Evolutionary conservation across 2,113 vertebrate species (phyloP).

Genomic region (Eulemur rufifrons): DNA sequence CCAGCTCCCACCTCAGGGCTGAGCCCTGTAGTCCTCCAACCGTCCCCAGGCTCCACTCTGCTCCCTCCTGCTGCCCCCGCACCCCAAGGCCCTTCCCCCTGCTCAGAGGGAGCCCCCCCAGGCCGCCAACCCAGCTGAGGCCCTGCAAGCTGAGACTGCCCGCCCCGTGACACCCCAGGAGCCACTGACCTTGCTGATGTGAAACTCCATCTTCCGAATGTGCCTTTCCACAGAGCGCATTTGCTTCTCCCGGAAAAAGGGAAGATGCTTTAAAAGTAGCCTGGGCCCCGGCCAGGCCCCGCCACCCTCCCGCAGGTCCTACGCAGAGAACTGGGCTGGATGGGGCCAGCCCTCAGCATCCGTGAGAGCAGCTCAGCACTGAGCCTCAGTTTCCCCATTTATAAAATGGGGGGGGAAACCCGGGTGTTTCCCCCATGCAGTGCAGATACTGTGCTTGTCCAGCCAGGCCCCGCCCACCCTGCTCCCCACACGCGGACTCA

Average conservation of each 20-base stretch:
- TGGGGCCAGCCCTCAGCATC: not conserved
- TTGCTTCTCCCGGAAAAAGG: conserved; percentile 86
- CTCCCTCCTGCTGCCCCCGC: not conserved
- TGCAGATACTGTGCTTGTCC: fast-evolving
- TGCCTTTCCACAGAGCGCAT: conserved; percentile 92
- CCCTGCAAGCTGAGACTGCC: not conserved
- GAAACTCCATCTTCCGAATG: conserved; percentile 95
- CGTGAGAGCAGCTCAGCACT: fast-evolving
- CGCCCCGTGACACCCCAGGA: fast-evolving
- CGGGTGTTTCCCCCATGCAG: fast-evolving
- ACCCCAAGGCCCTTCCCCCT: not conserved
- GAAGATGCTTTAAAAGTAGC: not conserved
- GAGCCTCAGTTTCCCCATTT: not conserved
- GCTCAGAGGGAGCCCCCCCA: not conserved
- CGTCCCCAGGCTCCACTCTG: not conserved
- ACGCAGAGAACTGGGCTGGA: not conserved
- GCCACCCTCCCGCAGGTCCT: not conserved
- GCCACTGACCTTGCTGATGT: conserved; percentile 94
- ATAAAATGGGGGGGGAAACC: not conserved
- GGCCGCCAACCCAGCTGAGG: not conserved
- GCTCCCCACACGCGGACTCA: conserved; percentile 70
- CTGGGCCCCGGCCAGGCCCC: not conserved
- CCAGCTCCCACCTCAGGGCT: too few relatives aligned
- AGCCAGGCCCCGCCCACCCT: not conserved
- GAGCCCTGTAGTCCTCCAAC: too few relatives aligned